Percentiles rank a stretch among this genome's conserved stretches.
phyloP scores from a whole-genome alignment of 2,888 invertebrate species.

The Noctua fimbriata region DNA sequence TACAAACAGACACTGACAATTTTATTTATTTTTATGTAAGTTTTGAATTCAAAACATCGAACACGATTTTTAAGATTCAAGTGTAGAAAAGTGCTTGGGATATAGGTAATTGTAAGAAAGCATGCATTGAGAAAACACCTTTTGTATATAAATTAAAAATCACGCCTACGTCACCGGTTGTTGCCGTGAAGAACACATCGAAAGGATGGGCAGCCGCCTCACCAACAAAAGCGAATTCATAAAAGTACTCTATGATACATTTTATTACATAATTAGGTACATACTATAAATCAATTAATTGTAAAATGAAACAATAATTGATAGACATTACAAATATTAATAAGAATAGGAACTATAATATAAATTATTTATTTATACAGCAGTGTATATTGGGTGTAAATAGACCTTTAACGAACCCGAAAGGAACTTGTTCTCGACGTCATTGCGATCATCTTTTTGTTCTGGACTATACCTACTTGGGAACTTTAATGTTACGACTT shows the following conservation, averaged over 20 bases:
- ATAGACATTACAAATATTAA: neutral
- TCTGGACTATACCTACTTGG: neutral
- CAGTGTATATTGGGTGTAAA: neutral
- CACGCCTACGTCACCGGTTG: neutral
- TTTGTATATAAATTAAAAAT: neutral
- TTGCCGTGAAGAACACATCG: neutral
- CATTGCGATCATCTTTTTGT: neutral
- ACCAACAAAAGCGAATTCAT: neutral
- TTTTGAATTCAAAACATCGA: constrained; percentile 23
- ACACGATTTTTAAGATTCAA: constrained; percentile 32
- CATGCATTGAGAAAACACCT: neutral
- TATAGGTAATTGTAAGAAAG: neutral
- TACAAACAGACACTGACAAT: too few species aligned
- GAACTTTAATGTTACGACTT: neutral
- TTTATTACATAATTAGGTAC: constrained; percentile 16
- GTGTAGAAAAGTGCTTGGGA: constrained; percentile 22
- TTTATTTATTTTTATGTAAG: too few species aligned
- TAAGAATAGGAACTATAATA: neutral
- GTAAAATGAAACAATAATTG: neutral
- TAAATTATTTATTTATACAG: neutral
- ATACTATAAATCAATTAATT: neutral
- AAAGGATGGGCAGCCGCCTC: neutral
- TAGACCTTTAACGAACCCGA: neutral
- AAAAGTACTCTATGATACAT: neutral
- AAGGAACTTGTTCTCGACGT: neutral